phyloP scores from a whole-genome alignment of 2,797 vertebrate species.

The Lepus townsendii region DNA sequence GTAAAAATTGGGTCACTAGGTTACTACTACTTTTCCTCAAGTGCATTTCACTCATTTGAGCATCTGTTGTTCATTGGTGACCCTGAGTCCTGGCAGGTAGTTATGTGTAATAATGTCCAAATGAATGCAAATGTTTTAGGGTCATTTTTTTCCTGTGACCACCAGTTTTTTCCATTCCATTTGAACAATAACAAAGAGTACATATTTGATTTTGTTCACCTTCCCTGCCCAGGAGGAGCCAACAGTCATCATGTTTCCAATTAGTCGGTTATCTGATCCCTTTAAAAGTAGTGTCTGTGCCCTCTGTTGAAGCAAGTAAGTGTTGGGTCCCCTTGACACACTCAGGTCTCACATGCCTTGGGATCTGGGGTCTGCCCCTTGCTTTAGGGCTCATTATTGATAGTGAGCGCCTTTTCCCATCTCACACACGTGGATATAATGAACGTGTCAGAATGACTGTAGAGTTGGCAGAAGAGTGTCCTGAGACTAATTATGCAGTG shows the following conservation, averaged over 20 bases:
- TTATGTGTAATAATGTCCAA: background rate
- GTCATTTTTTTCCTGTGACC: conserved; percentile 53
- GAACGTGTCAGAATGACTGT: conserved; percentile 66
- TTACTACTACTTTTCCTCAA: conserved; percentile 38
- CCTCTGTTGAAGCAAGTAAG: conserved; percentile 66
- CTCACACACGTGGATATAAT: conserved; percentile 29
- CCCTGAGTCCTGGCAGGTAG: conserved; percentile 6
- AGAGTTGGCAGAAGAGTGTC: conserved; percentile 48
- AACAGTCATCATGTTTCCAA: conserved; percentile 67
- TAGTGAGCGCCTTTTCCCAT: conserved; percentile 83
- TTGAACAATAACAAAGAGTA: conserved; percentile 63
- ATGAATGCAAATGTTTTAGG: conserved; percentile 12
- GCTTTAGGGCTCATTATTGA: conserved; percentile 79
- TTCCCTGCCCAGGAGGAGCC: conserved; percentile 68
- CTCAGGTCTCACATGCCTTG: conserved; percentile 79
- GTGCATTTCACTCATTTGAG: conserved; percentile 28
- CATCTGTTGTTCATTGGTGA: background rate
- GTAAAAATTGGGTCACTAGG: conserved; percentile 12
- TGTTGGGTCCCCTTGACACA: conserved; percentile 43
- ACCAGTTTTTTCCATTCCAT: conserved; percentile 9
- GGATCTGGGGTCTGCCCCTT: conserved; percentile 68
- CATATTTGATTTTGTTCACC: conserved; percentile 72
- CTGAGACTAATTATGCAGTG: conserved; percentile 70
- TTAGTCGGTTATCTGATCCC: conserved; percentile 82
- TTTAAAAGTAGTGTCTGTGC: conserved; percentile 50